phyloP scores from a whole-genome alignment of 2,888 invertebrate species.

The Amphipoea lucens region DNA sequence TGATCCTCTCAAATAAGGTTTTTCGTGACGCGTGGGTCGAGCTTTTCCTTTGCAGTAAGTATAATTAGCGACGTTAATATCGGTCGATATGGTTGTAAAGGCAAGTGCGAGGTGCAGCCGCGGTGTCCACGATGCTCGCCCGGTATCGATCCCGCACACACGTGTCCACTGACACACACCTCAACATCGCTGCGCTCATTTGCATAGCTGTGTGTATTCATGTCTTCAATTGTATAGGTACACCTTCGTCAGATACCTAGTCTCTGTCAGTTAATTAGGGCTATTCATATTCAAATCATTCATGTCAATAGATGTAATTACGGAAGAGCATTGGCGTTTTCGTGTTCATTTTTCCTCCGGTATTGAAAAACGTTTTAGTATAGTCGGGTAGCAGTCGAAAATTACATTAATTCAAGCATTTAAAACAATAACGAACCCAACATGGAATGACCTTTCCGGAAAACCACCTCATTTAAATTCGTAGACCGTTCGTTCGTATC shows the following conservation, averaged over 20 bases:
- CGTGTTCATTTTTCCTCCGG: constrained; percentile 4
- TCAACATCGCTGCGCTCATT: constrained; percentile 46
- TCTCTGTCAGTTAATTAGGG: constrained; percentile 47
- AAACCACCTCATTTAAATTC: constrained; percentile 17
- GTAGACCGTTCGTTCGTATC: not conserved
- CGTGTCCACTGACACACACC: constrained; percentile 38
- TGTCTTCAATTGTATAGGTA: constrained; percentile 35
- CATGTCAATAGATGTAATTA: constrained; percentile 44
- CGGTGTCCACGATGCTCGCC: constrained; percentile 35
- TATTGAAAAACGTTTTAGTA: not conserved
- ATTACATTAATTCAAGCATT: constrained; percentile 28
- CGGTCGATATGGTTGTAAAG: constrained; percentile 16
- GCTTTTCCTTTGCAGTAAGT: not conserved
- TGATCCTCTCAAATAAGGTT: constrained; percentile 12
- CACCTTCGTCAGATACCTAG: constrained; percentile 25
- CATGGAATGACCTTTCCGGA: constrained; percentile 7
- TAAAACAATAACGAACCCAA: constrained; percentile 18
- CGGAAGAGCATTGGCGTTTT: not conserved
- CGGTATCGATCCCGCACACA: constrained; percentile 61
- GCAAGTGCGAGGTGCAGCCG: constrained; percentile 37
- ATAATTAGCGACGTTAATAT: constrained; percentile 31
- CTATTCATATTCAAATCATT: constrained; percentile 52
- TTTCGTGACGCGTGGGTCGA: not conserved
- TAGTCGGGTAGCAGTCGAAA: not conserved
- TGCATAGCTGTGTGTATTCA: constrained; percentile 47